Evolutionary conservation across 2,113 vertebrate genomes (phyloP).

Genomic region (Rhinogobius similis): DNA sequence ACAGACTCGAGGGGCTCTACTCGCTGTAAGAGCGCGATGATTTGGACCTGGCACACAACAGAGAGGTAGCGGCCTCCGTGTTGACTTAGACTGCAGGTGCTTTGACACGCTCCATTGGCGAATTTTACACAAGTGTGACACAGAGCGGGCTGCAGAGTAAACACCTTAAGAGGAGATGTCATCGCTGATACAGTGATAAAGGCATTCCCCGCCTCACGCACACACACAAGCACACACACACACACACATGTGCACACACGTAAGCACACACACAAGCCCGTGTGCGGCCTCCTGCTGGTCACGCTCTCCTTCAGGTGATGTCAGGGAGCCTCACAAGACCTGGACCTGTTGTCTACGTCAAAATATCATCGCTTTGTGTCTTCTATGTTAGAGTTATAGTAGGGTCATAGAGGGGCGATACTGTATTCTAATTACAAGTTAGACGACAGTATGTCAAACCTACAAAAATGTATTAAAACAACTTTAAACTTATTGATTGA

Average conservation of each 20-base stretch:
- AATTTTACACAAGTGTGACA: constrained; percentile 18
- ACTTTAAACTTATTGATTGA: no score
- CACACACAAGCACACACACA: not conserved
- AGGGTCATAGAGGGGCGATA: no score
- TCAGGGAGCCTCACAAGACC: constrained; percentile 31
- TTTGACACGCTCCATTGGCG: constrained; percentile 13
- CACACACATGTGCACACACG: not conserved
- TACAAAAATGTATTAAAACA: no score
- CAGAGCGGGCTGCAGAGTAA: constrained; percentile 7
- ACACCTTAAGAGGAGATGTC: constrained; percentile 12
- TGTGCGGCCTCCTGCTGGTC: constrained; percentile 19
- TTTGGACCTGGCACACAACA: constrained; percentile 17
- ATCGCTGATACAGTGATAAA: constrained; percentile 14
- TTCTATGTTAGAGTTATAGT: no score
- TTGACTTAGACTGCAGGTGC: constrained; percentile 14
- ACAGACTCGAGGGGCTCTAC: constrained; percentile 44
- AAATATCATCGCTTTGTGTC: not conserved
- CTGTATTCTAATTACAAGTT: no score
- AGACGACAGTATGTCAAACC: no score
- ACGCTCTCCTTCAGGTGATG: constrained; percentile 41
- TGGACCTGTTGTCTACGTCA: not conserved
- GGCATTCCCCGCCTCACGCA: not conserved
- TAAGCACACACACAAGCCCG: not conserved
- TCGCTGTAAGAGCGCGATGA: constrained; percentile 32
- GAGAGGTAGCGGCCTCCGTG: not conserved